Percentiles rank a stretch among this genome's conserved stretches.
Evolutionary conservation across 2,113 vertebrate genomes (phyloP).

Genomic region (Mesembrinibis cayennensis): DNA sequence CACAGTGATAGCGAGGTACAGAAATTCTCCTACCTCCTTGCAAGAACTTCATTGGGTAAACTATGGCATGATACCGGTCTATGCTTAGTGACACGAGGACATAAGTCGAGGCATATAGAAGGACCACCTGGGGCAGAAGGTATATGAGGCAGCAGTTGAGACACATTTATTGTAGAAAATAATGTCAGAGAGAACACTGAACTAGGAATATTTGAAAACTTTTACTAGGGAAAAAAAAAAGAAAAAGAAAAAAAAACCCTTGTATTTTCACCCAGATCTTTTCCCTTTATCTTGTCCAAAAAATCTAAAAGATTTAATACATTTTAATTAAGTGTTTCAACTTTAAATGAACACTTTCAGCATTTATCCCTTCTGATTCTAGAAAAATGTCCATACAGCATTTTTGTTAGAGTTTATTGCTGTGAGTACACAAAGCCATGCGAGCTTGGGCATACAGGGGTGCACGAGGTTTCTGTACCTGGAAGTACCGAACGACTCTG

Average conservation of each 20-base stretch:
- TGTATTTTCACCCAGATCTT: background rate
- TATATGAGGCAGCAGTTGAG: background rate
- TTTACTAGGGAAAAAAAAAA: background rate
- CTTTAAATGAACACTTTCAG: background rate
- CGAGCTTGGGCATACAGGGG: background rate
- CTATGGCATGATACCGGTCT: constrained; percentile 79
- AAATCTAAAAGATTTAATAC: background rate
- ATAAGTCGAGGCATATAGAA: constrained; percentile 79
- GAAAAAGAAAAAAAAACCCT: no score
- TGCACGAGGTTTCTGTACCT: constrained; percentile 33
- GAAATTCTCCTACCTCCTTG: constrained; percentile 75
- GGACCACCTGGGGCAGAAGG: constrained; percentile 72
- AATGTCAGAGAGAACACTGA: background rate
- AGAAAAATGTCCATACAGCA: background rate
- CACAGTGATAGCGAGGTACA: background rate
- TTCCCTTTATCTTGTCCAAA: background rate
- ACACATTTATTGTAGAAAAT: background rate
- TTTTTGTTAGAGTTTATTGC: background rate
- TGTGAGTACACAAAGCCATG: background rate
- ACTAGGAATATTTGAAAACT: background rate
- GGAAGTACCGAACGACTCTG: constrained; percentile 72
- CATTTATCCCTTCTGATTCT: background rate
- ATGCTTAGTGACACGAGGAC: constrained; percentile 80
- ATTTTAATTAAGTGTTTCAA: background rate
- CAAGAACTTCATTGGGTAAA: constrained; percentile 81